Evolutionary conservation across 37 sponge, comb jelly and placozoan species (phyloP).

Genomic region (Lycopodina hypogea): DNA sequence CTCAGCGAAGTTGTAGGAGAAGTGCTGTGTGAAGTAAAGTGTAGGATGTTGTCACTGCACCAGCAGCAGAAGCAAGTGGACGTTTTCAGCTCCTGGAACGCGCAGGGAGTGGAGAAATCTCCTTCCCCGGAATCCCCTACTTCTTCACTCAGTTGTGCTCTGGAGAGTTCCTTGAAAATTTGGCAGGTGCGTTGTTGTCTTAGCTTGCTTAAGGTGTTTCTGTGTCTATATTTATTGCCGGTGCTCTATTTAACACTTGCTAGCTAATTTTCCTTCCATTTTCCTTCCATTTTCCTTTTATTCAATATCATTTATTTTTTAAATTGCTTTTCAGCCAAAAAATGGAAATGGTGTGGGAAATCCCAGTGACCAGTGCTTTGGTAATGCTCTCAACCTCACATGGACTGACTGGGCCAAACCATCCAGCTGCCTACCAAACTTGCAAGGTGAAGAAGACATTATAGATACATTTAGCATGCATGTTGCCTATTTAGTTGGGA

Average conservation of each 20-base stretch:
- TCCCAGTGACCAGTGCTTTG: slow-evolving; percentile 16
- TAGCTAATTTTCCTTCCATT: background rate
- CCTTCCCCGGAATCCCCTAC: background rate
- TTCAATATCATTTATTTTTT: background rate
- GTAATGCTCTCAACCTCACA: slow-evolving; percentile 50
- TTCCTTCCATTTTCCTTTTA: background rate
- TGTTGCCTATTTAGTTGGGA: too few species aligned
- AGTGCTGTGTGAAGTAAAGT: too few species aligned
- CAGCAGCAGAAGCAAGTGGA: slow-evolving; percentile 2
- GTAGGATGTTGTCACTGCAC: slow-evolving; percentile 3
- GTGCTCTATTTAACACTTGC: too few species aligned
- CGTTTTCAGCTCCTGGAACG: background rate
- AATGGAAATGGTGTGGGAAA: slow-evolving; percentile 2
- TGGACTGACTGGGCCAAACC: slow-evolving; percentile 37
- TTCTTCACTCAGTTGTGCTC: slow-evolving; percentile 42
- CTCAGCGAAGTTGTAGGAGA: too few species aligned
- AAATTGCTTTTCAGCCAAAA: slow-evolving; percentile 10
- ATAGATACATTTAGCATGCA: background rate
- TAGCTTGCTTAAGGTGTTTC: background rate
- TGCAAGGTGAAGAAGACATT: background rate
- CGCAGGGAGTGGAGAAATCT: background rate
- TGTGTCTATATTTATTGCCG: background rate
- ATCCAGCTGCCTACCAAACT: background rate
- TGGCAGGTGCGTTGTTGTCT: slow-evolving; percentile 45
- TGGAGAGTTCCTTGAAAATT: slow-evolving; percentile 62